phyloP scores from a whole-genome alignment of 2,797 vertebrate species.

The Paramormyrops hopkinsi region DNA sequence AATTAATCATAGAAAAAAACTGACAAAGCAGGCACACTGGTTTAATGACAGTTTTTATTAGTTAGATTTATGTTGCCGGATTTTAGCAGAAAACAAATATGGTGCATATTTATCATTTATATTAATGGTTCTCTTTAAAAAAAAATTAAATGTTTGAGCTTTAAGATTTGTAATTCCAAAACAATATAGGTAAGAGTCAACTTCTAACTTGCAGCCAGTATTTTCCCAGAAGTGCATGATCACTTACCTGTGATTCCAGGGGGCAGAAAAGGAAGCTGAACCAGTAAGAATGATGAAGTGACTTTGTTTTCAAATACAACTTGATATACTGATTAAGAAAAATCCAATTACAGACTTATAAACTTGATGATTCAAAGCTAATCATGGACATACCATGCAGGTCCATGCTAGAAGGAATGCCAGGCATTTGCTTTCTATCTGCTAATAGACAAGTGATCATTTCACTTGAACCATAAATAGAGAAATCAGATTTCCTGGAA shows the following conservation, averaged over 20 bases:
- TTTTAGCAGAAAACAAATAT: not conserved
- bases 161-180: not conserved
- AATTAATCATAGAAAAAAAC: not conserved
- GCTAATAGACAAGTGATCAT: not conserved
- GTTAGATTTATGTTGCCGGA: not conserved
- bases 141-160: not conserved
- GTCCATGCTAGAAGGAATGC: not conserved
- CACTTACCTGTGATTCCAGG: not conserved
- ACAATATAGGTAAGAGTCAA: not conserved
- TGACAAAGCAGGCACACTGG: not conserved
- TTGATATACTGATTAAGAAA: not conserved
- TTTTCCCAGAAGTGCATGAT: not conserved
- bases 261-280: not conserved
- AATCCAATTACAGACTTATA: not conserved
- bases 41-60: conserved; percentile 3
- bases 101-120: not conserved
- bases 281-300: not conserved
- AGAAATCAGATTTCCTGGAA: not conserved
- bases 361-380: not conserved
- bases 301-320: not conserved
- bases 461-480: not conserved
- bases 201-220: not conserved
- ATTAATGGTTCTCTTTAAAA: not conserved
- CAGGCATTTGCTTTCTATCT: not conserved
- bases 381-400: not conserved